Conservation (phyloP, 2,797 vertebrate species). For the Pangasius krempfi region DNA sequence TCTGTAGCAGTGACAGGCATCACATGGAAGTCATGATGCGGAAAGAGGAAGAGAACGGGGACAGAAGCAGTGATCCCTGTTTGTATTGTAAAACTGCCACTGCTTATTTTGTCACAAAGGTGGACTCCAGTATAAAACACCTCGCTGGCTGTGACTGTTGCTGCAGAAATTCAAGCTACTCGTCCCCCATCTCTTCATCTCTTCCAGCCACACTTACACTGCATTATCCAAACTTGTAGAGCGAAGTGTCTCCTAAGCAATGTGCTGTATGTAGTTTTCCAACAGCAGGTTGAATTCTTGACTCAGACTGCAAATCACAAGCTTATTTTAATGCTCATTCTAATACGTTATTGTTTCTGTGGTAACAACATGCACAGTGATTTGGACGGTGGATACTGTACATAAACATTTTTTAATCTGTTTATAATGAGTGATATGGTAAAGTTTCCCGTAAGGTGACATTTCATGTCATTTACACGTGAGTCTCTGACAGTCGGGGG, state of each 20-base stretch:
- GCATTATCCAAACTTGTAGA: not conserved
- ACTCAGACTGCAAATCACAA: not conserved
- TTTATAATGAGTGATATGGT: too few species aligned
- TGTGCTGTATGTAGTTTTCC: not conserved
- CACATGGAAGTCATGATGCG: not conserved
- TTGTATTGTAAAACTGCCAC: not conserved
- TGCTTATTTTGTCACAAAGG: not conserved
- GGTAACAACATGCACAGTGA: not conserved
- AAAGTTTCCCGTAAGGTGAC: too few species aligned
- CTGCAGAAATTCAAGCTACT: not conserved
- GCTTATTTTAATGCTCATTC: not conserved
- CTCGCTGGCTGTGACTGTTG: not conserved
- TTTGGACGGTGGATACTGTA: not conserved
- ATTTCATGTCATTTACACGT: not conserved
- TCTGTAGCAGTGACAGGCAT: constrained; percentile 14
- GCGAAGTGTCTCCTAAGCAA: not conserved
- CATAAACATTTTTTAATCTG: not conserved
- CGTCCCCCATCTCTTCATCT: not conserved
- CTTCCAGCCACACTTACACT: not conserved
- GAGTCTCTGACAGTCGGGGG: not conserved
- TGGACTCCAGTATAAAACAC: not conserved
- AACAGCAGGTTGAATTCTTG: not conserved
- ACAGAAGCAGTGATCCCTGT: not conserved
- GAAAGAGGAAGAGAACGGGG: not conserved
- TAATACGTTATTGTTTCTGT: not conserved